phyloP scores from a whole-genome alignment of 2,797 vertebrate species.

The Fistularia tabacaria region DNA sequence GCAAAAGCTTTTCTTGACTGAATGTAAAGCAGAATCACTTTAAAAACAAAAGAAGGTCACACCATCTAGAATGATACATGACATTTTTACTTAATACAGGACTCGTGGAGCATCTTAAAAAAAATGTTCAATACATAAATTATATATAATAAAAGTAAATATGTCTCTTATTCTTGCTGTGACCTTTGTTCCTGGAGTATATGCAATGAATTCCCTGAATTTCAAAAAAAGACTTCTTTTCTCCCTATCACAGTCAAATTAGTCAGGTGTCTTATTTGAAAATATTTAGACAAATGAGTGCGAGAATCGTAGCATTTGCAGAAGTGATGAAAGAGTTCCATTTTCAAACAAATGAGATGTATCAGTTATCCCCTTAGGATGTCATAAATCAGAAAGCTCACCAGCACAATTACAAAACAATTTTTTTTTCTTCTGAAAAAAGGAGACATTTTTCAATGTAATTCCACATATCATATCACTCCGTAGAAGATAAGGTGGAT shows the following conservation, averaged over 20 bases:
- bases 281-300: constrained; percentile 5
- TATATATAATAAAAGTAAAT: not conserved
- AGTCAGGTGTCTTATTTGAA: not conserved
- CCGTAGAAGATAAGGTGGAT: not conserved
- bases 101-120: not conserved
- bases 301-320: not conserved
- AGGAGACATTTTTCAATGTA: not conserved
- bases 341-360: constrained; percentile 10
- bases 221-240: no score
- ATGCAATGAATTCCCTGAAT: no score
- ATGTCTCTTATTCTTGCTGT: not conserved
- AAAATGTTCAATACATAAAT: not conserved
- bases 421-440: not conserved
- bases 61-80: no score
- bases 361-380: not conserved
- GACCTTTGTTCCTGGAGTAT: no score
- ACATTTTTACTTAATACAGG: no score
- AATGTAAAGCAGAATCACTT: no score
- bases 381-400: not conserved
- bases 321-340: constrained; percentile 3
- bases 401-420: not conserved
- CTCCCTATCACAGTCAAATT: constrained; percentile 1
- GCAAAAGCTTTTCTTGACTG: no score
- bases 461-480: not conserved
- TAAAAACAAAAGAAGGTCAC: no score